Base-by-base conservation (phyloP, 2,888 invertebrate genomes). In the Stenodema calcarata region DNA sequence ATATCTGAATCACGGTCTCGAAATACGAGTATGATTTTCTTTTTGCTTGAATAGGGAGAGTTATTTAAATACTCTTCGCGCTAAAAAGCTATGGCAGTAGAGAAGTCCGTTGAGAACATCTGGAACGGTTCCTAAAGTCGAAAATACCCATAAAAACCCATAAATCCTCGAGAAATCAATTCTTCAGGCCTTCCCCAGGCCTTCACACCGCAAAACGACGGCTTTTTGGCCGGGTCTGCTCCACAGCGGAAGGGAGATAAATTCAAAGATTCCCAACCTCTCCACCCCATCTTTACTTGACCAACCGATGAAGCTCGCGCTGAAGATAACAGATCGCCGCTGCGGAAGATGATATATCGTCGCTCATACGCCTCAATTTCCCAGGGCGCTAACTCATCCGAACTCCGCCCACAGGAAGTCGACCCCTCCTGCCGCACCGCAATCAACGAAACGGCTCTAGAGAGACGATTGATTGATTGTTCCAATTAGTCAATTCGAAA, bases 331-430 rank as follows among this genome's bases (percentile, higher is more conserved):
- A 70, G 62, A 82, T 82, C 70, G 82, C 82, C 62, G 35, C 62
- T 30, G 28, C 69, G 62, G 27, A 30, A 41, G 82, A 82, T 82
- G 82, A 82, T 82, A 18, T 41, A 82, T 82, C 69, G 82, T 1
- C n/a, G n/a, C 82, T 54, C 82, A 70, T 82, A 82, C 82, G 82
- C 82, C 82, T 82, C 82, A 82, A 82, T 82, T 82, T 82, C 82
- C 82, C 27, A 30, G 27, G 35, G 82, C 82, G 18, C 82, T 82
- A 42, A 41, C 35, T 82, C 82, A 82, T 70, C 70, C 42, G 9
- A 42, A 30, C 44, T 35, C 82, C 30, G 62, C 82, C 82, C 42
- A 69, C 82, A 82, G 82, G 82, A 82, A 82, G 82, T 82, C 6
- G 18, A 23, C 41, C 35, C n/a, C 9, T 16, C 62, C 23, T 18